Evolutionary conservation across 2,113 vertebrate species (phyloP), one percentile per base, ranked within the genome.

Genomic region (Hemibagrus wyckioides): DNA sequence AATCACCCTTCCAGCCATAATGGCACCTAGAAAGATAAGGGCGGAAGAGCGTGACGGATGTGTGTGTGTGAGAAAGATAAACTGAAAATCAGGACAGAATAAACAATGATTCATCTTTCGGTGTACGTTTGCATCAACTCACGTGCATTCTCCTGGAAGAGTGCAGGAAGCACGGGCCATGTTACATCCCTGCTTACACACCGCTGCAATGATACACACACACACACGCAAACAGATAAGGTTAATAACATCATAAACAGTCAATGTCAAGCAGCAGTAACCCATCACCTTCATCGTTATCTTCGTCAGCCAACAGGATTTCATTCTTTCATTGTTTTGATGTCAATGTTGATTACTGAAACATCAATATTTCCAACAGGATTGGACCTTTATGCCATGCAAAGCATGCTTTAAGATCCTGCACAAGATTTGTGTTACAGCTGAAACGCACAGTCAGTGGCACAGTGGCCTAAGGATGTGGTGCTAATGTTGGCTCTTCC

Each of bases 131-230:
- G 30, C 39, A 44, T 17, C 50, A 56, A 91, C 95, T 94, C 85
- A 96, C 95, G 87, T 94, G 95, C 95, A 96, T 86, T 96, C 94
- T 82, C 93, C 95, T 2, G 96, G 96, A 61, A 76, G 84, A 19
- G 89, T 90, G 41, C 96, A 96, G 73, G 75, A 94, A 77, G 95
- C 96, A 2, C 94, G 96, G 33, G 61, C 59, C 86, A 93, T 90
- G 89, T 95, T 95, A 88, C 95, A 96, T 0, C 94, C 94, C 75
- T 92, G 95, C 86, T 48, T 93, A 84, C 95, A 95, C 63, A 96
- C 90, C 0, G 96, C 95, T 96, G 91, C 59, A 92, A 89, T 9
- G 56, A 80, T 25, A 84, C 86, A 91, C 59, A 69, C 30, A 86
- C 89, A 3, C 85, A 88, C 77, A 87, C 87, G 52, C 89, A 80